Conservation (phyloP, 2,888 invertebrate species). For the Heliconius sara region DNA sequence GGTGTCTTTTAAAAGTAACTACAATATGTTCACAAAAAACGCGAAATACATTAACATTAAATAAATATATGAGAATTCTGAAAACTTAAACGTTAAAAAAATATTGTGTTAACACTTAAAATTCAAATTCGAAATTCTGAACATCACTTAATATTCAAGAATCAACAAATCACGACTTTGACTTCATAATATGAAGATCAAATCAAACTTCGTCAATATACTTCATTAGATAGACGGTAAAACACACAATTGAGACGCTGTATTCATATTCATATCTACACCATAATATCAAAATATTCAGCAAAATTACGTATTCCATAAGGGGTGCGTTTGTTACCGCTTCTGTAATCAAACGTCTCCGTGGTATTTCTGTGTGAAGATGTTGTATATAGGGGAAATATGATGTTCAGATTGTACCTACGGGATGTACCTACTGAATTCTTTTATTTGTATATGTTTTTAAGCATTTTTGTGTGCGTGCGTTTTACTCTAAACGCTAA, state of each 20-base stretch:
- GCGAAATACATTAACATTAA: no score
- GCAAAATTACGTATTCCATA: slow-evolving; percentile 48
- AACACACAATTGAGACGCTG: slow-evolving; percentile 36
- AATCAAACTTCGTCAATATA: background rate
- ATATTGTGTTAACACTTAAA: no score
- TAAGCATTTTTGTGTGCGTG: no score
- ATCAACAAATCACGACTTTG: background rate
- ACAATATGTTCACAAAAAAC: no score
- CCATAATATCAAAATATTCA: slow-evolving; percentile 42
- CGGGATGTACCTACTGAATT: background rate
- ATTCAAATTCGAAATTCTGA: background rate
- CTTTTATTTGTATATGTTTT: background rate
- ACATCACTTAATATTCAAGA: background rate
- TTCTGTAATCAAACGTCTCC: slow-evolving; percentile 55
- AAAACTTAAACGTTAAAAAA: no score
- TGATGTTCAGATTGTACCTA: background rate
- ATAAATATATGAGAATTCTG: no score
- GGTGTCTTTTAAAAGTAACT: no score
- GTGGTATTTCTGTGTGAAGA: slow-evolving; percentile 48
- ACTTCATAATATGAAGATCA: background rate
- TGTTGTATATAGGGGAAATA: slow-evolving; percentile 6
- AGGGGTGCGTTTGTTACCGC: slow-evolving; percentile 48
- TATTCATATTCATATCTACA: slow-evolving; percentile 45
- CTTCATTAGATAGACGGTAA: slow-evolving; percentile 31
- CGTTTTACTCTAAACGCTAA: no score